Evolutionary conservation across 1,140 invertebrate species (phyloP), one percentile per base, ranked within the genome.

Genomic region (Tyrophagus putrescentiae): DNA sequence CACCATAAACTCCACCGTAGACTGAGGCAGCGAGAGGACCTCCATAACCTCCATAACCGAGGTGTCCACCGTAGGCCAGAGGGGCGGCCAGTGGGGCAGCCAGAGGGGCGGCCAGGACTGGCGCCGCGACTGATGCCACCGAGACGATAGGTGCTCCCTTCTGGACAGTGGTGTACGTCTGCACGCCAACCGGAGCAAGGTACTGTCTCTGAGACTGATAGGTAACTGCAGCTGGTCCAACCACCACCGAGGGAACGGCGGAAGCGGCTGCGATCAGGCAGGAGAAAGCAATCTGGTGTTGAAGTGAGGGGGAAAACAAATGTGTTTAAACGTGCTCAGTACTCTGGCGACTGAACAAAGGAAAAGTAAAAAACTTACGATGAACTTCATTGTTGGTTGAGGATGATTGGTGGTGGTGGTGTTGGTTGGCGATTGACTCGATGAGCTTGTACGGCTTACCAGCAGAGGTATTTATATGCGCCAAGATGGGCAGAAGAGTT

Each of bases 71-170:
- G 13, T 54, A 25, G 52, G 11, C 4, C 52, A 54, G 39, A 3
- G 52, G 25, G 25, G 52, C 52, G 27, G 25, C 31, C 52, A 54
- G 3, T 54, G 52, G 52, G 27, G 52, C 27, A 54, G 52, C 52
- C 7, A 28, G n/a, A 45, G 21, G 5, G 6, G 5, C 16, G 32
- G 11, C 45, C 27, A 28, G 45, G 13, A 18, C 3, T 11, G 32
- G 3, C 13, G 45, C 25, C 13, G 21, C 21, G 1, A 29, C 11
- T 16, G 13, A 9, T 2, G 45, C 1, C 3, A n/a, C n/a, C n/a
- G 11, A n/a, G 16, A 54, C 25, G 16, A 54, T 1, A 11, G 52
- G 13, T 27, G 52, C 13, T n/a, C 27, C 52, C 32, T 54, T 31
- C 1, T 31, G 39, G 25, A 54, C 52, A 13, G 28, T 27, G 13